These are phyloP conservation scores for Rapana venosa DNA, from an alignment of 2,888 invertebrate genomes.

Conservation along the genomic window DNA sequence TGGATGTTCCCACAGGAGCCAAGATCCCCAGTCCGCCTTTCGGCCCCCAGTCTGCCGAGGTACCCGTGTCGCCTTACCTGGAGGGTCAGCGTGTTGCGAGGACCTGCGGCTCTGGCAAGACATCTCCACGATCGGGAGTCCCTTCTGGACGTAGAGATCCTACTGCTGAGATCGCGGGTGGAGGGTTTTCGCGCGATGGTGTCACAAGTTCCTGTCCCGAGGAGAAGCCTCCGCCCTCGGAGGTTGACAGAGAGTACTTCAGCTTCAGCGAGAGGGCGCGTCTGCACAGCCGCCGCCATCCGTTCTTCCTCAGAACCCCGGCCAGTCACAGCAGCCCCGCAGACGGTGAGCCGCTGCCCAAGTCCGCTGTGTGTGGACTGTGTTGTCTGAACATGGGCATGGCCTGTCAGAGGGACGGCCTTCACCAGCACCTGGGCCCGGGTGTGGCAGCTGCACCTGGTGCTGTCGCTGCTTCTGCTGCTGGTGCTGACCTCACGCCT, in stretches of 20 bases:
- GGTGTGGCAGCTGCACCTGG: background rate
- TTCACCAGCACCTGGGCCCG: conserved; percentile 12
- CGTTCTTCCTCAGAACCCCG: conserved; percentile 61
- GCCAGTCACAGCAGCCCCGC: background rate
- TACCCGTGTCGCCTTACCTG: background rate
- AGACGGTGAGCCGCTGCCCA: background rate
- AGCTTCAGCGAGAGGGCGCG: conserved; percentile 58
- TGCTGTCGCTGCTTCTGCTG: background rate
- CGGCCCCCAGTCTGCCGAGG: background rate
- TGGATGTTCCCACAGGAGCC: conserved; percentile 30
- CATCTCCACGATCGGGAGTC: background rate
- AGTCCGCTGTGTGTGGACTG: conserved; percentile 62
- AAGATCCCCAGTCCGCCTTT: background rate
- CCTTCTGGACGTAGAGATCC: background rate
- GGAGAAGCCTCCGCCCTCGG: background rate
- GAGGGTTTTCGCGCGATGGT: no score
- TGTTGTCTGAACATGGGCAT: conserved; percentile 64
- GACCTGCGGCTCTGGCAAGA: background rate
- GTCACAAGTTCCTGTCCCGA: background rate
- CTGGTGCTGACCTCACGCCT: background rate
- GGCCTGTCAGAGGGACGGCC: conserved; percentile 51
- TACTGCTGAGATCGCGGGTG: background rate
- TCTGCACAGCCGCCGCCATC: conserved; percentile 61
- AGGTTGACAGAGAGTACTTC: conserved; percentile 45
- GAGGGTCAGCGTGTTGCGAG: background rate